Evolutionary conservation across 2,888 invertebrate species (phyloP), one percentile per base, ranked within the genome.

Genomic region (Operophtera brumata): DNA sequence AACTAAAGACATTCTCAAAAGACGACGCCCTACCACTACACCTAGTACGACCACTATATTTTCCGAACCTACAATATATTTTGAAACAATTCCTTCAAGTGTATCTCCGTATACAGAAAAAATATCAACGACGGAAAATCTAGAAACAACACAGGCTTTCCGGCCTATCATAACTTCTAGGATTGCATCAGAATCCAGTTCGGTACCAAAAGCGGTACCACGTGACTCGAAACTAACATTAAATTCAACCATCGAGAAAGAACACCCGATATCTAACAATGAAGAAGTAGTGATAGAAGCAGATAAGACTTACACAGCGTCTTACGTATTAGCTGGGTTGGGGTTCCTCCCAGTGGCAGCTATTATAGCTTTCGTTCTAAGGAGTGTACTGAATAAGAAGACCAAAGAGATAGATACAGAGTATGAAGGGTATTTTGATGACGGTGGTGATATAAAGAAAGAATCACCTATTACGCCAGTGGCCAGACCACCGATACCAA

Each of bases 361-460:
- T 11, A 92, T 93, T 30, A 81, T 92, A 42, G 82, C 89, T 7
- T 93, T 92, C 71, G 80, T 93, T 44, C 76, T 91, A 66, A 88
- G 91, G 60, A 91, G 91, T 66, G 73, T 92, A 54, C 75, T 92
- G 49, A 86, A 91, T 65, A 91, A 91, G 52, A 87, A 92, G 62
- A 83, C 86, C 66, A 91, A 91, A 82, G 90, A 90, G 55, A 78
- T 91, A 52, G 92, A 92, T 59, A 84, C 90, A 1, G 93, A 92
- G 61, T 92, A 93, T 52, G 92, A 93, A 67, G 92, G 92, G 0
- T 93, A 92, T 62, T 92, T 92, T 40, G 91, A 92, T 1, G 93
- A 93, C 59, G 86, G 91, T 47, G 88, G 91, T 47, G 90, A 90
- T 47, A 75, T 89, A 26, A 91, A 91, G 61, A 90, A 91, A 49